phyloP scores from a whole-genome alignment of 2,113 vertebrate genomes.

The Seriola aureovittata region DNA sequence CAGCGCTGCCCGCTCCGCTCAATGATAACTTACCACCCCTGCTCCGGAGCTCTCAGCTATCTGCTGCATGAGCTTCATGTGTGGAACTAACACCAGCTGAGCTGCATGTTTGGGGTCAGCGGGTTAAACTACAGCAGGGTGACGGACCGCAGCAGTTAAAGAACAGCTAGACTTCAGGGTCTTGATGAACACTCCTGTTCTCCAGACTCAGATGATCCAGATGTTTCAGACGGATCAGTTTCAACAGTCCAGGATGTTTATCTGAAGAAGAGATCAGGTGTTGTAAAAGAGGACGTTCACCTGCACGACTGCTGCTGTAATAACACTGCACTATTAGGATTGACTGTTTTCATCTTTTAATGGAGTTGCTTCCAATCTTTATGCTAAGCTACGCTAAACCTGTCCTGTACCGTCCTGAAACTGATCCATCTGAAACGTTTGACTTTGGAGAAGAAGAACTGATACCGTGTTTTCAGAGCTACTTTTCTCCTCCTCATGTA shows the following conservation, averaged over 20 bases:
- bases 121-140: background rate
- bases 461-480: too few species aligned
- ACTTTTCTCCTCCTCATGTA: too few species aligned
- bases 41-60: background rate
- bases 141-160: background rate
- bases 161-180: too few species aligned
- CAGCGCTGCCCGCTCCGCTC: background rate
- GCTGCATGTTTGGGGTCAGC: conserved; percentile 11
- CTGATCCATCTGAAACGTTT: background rate
- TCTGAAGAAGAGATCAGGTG: too few species aligned
- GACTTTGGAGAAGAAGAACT: too few species aligned
- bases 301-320: too few species aligned
- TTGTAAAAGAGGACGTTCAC: too few species aligned
- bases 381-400: too few species aligned
- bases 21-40: background rate
- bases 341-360: too few species aligned
- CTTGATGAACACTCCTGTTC: too few species aligned
- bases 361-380: too few species aligned
- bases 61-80: conserved; percentile 37
- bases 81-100: conserved; percentile 37
- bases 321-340: too few species aligned
- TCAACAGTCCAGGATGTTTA: background rate
- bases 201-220: background rate
- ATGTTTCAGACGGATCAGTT: background rate
- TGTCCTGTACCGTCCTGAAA: background rate